These are phyloP conservation scores for Nasua narica DNA, from an alignment of 2,797 vertebrate species.

Conservation along the genomic window DNA sequence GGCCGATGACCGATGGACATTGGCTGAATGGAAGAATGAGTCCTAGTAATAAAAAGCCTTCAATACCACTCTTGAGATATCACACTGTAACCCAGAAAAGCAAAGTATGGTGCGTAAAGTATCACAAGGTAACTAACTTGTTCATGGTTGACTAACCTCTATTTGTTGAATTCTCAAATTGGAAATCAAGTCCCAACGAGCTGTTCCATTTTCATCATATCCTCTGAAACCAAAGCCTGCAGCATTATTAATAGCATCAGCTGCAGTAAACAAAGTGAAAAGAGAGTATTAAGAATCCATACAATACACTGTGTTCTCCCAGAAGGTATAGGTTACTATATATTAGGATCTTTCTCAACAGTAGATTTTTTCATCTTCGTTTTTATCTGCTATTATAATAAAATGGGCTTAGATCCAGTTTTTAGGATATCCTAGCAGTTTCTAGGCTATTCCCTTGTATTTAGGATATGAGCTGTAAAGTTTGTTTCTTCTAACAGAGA, in stretches of 20 bases:
- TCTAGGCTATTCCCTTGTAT: not conserved
- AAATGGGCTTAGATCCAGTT: not conserved
- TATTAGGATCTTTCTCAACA: not conserved
- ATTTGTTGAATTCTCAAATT: conserved; percentile 96
- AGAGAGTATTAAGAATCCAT: not conserved
- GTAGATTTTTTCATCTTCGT: not conserved
- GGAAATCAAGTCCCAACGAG: conserved; percentile 95
- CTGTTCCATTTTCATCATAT: conserved; percentile 92
- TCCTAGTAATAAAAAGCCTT: not conserved
- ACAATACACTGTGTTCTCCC: accelerated
- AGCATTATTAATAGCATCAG: conserved; percentile 98
- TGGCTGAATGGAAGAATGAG: not conserved
- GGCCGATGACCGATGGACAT: accelerated
- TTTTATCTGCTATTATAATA: not conserved
- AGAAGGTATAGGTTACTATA: not conserved
- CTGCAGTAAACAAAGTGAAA: conserved; percentile 80
- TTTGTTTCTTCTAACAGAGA: not conserved
- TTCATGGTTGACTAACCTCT: conserved; percentile 87
- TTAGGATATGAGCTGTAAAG: too few species aligned
- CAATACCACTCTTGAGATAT: not conserved
- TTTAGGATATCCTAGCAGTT: not conserved
- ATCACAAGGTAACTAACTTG: accelerated
- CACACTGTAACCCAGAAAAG: not conserved
- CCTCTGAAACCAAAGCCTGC: conserved; percentile 98
- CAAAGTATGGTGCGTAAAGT: not conserved